These are phyloP conservation scores for Actinernus sp. DNA, from an alignment of 92 coral and sea anemone genomes.

Conservation along the genomic window DNA sequence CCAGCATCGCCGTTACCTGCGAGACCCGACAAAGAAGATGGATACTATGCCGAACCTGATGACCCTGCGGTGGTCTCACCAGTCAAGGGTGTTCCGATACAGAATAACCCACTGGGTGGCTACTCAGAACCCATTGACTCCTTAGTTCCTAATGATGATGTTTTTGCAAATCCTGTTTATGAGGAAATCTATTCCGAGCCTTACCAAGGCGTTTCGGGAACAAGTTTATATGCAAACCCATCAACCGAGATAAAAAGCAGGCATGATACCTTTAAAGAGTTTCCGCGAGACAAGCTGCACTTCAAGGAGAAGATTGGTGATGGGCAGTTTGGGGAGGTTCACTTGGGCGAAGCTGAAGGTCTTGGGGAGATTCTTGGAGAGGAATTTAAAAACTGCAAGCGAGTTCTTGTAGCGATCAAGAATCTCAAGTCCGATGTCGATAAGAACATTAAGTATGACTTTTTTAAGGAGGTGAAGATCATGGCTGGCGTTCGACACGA, in stretches of 20 bases:
- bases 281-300: constrained; percentile 84
- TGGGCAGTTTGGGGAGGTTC: constrained; percentile 99
- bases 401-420: constrained; percentile 85
- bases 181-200: constrained; percentile 96
- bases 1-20: constrained; percentile 20
- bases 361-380: constrained; percentile 71
- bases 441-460: constrained; percentile 93
- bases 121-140: constrained; percentile 94
- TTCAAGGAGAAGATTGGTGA: constrained; percentile 96
- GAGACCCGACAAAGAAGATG: constrained; percentile 23
- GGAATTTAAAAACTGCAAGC: constrained; percentile 49
- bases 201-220: constrained; percentile 93
- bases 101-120: constrained; percentile 29
- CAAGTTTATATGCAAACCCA: constrained; percentile 89
- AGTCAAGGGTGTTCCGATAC: too few relatives aligned
- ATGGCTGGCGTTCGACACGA: constrained; percentile 95
- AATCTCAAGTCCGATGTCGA: constrained; percentile 84
- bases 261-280: constrained; percentile 76
- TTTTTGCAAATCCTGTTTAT: constrained; percentile 88
- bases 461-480: constrained; percentile 96
- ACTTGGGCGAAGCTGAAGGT: constrained; percentile 84
- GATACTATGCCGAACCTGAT: constrained; percentile 52
- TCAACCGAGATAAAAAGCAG: constrained; percentile 58
- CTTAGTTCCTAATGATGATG: constrained; percentile 40
- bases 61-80: too few relatives aligned